Evolutionary conservation across 92 coral and sea anemone genomes (phyloP), one percentile per base, ranked within the genome.

Genomic region (Anthopleura xanthogrammica): DNA sequence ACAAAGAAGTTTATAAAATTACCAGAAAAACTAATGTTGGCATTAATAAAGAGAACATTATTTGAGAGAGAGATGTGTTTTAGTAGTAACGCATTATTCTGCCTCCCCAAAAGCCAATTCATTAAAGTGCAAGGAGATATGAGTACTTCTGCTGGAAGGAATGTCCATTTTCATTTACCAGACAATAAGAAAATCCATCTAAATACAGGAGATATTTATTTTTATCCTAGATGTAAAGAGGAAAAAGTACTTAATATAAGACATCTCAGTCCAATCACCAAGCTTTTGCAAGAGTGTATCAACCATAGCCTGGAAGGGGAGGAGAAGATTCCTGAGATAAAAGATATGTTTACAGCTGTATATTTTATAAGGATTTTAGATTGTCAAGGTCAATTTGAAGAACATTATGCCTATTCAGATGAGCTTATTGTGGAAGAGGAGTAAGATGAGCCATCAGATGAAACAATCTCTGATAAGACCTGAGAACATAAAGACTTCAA

Each of bases 181-280:
- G 64, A 58, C 36, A 29, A 29, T 58, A 58, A 58, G 19, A 58
- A 16, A 4, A 58, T 58, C 17, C 17, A 58, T 19, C 17, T 58
- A 19, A 17, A 58, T 58, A 11, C 64, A 58, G 64, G 64, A 58
- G 4, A 58, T 19, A 58, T 58, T 19, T 58, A 58, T 58, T 16
- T 29, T 1, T 29, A 19, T 14, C 64, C 19, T 3, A 58, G 64
- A 58, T 14, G 5, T 1, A 19, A 5, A 4, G n/a, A 58, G n/a
- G 19, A 58, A 58, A 16, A 16, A 19, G 9, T 5, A 3, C n/a
- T 58, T 20, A 42, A 79, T n/a, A 58, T 82, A 60, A 60, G 79
- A 7, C n/a, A 71, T 17, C 85, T 89, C 42, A 80, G 79, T 20
- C 92, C 90, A 41, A 78, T 86, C 22, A 89, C 92, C 4, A 83